Base-by-base conservation (phyloP, 2,797 vertebrate species). In the Tachyglossus aculeatus region DNA sequence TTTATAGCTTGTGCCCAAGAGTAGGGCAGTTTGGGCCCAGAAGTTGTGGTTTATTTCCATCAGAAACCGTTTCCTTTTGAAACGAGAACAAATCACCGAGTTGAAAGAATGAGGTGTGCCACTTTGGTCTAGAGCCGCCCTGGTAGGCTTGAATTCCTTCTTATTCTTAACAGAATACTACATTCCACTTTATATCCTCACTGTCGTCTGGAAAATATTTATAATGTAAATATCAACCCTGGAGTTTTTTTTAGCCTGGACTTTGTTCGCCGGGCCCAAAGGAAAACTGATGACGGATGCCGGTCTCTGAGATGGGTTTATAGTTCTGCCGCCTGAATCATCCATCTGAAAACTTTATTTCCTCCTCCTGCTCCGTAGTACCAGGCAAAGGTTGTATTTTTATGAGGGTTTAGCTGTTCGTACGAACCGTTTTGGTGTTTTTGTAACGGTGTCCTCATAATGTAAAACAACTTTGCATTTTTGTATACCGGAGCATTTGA, bases 121-220 rank as follows among this genome's bases (percentile, higher is more conserved):
- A 40, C 74, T 90, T 73, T 82, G 70, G 55, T 83, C 60, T 82
- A 71, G 70, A 81, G 50, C 71, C 67, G 47, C 63, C 52, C 24
- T 76, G 4, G 77, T 78, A 82, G 72, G 70, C 60, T 87, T 87
- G 67, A 89, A 64, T 69, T 85, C 70, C 72, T 81, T 78, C 73
- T 15, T 83, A 61, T 51, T 71, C 69, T 52, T 69, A 39, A 50
- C 69, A 41, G 81, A 81, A 88, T n/a, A 59, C 50, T 40, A 90
- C 88, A 91, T 92, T 92, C 91, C 88, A 89, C 67, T 88, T 88
- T 71, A 33, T 80, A 71, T 63, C 73, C 78, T 81, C 83, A 87
- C 85, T 91, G 83, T 74, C 86, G 82, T 83, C 80, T 84, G 74
- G 70, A 16, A 83, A 82, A 74, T 89, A 72, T 87, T 74, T 88